Evolutionary conservation across 1,140 invertebrate genomes (phyloP).

Genomic region (Trigoniulus corallinus): DNA sequence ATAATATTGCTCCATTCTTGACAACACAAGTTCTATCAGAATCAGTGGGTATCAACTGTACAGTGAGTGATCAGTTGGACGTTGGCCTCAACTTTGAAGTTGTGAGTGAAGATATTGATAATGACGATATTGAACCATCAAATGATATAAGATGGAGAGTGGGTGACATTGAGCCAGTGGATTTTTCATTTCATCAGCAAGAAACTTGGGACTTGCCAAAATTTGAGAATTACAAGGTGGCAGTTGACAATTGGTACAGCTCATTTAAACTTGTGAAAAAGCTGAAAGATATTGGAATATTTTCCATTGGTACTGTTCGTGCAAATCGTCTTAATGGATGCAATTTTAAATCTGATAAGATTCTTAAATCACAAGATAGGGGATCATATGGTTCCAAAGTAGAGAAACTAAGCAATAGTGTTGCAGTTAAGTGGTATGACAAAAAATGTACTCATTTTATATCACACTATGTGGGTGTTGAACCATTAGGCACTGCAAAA

Average conservation of each 20-base stretch:
- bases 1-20: too few relatives aligned
- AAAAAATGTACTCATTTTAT: background rate
- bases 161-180: too few relatives aligned
- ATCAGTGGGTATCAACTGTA: too few relatives aligned
- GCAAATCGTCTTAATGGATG: background rate
- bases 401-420: background rate
- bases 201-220: background rate
- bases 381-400: constrained; percentile 2
- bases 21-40: too few relatives aligned
- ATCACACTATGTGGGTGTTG: background rate
- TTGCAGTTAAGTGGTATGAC: constrained; percentile 3
- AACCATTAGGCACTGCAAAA: background rate
- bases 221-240: constrained; percentile 1
- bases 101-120: too few relatives aligned
- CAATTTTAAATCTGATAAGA: background rate
- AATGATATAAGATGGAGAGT: too few relatives aligned
- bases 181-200: too few relatives aligned
- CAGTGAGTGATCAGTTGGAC: too few relatives aligned
- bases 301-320: constrained; percentile 2
- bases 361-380: background rate
- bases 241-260: constrained; percentile 2
- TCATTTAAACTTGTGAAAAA: background rate
- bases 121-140: too few relatives aligned
- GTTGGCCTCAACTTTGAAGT: too few relatives aligned
- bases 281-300: background rate